Conservation (phyloP, 2,888 invertebrate genomes). For the Minunthozetes semirufus region DNA sequence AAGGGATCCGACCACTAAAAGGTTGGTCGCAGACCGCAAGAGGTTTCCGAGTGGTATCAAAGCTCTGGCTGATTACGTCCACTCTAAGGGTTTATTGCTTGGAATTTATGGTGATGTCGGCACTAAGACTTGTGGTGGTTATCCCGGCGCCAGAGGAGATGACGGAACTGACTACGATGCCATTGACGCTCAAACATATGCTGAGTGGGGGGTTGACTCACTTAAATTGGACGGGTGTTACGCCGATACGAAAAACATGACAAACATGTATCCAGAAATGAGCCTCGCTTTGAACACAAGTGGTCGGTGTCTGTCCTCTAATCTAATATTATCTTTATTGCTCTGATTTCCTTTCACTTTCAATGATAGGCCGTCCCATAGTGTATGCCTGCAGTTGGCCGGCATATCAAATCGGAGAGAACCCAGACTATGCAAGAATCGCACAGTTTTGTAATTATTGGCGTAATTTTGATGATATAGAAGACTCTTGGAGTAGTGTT, state of each 20-base stretch:
- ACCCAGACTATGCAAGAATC: constrained; percentile 66
- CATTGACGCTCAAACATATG: constrained; percentile 82
- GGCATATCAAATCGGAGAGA: constrained; percentile 74
- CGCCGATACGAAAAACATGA: constrained; percentile 52
- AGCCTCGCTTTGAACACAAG: constrained; percentile 80
- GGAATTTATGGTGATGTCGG: constrained; percentile 98
- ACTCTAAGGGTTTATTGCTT: constrained; percentile 86
- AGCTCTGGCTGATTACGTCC: constrained; percentile 56
- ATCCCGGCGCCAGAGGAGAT: constrained; percentile 61
- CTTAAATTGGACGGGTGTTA: constrained; percentile 96
- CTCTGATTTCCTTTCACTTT: neutral
- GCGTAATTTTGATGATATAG: constrained; percentile 92
- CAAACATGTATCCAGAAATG: constrained; percentile 75
- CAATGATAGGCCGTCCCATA: constrained; percentile 26
- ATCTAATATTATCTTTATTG: neutral
- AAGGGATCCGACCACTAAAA: constrained; percentile 43
- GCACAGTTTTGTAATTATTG: constrained; percentile 85
- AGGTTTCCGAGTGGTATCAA: constrained; percentile 52
- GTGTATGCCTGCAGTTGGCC: constrained; percentile 79
- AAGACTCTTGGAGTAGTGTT: constrained; percentile 89
- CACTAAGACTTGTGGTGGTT: constrained; percentile 93
- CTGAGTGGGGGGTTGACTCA: constrained; percentile 89
- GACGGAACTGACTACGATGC: constrained; percentile 7
- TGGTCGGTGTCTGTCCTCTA: constrained; percentile 54
- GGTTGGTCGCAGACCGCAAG: constrained; percentile 45